Base-by-base conservation (phyloP, 2,797 vertebrate species). In the Bovichtus variegatus region DNA sequence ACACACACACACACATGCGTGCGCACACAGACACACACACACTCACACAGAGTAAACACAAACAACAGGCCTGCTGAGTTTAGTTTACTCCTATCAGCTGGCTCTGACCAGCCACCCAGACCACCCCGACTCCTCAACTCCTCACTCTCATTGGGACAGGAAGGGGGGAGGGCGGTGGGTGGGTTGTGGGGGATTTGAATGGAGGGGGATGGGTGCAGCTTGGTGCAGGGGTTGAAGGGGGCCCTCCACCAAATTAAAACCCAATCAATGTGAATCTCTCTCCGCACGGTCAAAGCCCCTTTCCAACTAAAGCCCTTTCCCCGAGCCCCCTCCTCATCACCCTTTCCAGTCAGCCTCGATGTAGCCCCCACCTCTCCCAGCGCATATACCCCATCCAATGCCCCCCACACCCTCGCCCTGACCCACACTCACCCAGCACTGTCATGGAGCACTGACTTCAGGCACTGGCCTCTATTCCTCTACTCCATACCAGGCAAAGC, bases 41-140 rank as follows among this genome's bases (percentile, higher is more conserved):
- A 82, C 81, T 82, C 78, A 83, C 62, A 71, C 62, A 92, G 69
- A 91, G 89, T 92, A 95, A 96, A 95, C 95, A 95, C 89, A 93
- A 95, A 94, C 94, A 95, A 89, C 90, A 92, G 90, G 89, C 94
- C 93, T 95, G 94, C 94, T 93, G 94, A 84, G 93, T 86, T 92
- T 80, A 91, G 91, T 94, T 95, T 93, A 92, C 92, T 93, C 90
- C 92, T 82, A 92, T 92, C 92, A 93, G 92, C 90, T 93, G 91
- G 79, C 79, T 88, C 78, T 86, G 91, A 76, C 89, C 85, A 76
- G 78, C 84, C 90, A 85, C 68, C 12, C 82, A 85, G 87, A 91
- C 92, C 93, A 92, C 93, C 93, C 87, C 75, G 77, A 89, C 87
- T 91, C 83, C 74, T 79, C 78, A 75, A 63, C 82, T 79, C 86